phyloP scores from a whole-genome alignment of 2,797 vertebrate species.

The Dallia pectoralis region DNA sequence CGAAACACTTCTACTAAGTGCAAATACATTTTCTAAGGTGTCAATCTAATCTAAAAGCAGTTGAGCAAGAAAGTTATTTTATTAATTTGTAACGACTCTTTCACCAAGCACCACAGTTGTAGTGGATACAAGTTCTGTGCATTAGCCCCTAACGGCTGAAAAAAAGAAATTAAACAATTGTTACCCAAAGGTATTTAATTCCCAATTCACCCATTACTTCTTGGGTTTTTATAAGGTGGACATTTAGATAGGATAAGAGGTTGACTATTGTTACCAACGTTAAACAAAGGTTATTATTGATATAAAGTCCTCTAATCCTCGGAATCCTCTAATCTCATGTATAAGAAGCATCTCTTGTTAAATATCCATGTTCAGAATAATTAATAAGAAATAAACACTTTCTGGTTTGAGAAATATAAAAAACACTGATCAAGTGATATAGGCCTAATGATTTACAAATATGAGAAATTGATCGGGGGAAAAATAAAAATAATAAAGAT shows the following conservation, averaged over 20 bases:
- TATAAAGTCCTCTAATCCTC: too few relatives aligned
- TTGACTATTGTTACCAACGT: neutral
- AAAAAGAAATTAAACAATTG: neutral
- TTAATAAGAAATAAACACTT: neutral
- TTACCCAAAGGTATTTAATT: slow-evolving; percentile 3
- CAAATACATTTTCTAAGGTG: too few relatives aligned
- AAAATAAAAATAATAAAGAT: neutral
- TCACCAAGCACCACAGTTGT: neutral
- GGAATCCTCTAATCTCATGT: neutral
- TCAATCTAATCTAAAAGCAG: too few relatives aligned
- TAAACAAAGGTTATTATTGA: neutral
- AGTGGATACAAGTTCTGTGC: neutral
- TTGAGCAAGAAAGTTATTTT: too few relatives aligned
- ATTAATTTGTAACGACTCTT: too few relatives aligned
- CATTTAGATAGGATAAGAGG: neutral
- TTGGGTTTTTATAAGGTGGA: neutral
- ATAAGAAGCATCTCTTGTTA: neutral
- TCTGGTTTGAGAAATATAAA: neutral
- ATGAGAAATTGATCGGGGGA: neutral
- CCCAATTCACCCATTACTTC: neutral
- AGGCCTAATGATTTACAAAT: neutral
- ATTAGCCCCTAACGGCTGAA: neutral
- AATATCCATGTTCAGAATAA: neutral
- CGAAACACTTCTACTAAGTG: too few relatives aligned
- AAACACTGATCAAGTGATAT: neutral